A percentile compares a stretch with the other conserved stretches of the same genome.
Conservation (phyloP, 2,888 invertebrate genomes). For the Coelinius sp. region DNA sequence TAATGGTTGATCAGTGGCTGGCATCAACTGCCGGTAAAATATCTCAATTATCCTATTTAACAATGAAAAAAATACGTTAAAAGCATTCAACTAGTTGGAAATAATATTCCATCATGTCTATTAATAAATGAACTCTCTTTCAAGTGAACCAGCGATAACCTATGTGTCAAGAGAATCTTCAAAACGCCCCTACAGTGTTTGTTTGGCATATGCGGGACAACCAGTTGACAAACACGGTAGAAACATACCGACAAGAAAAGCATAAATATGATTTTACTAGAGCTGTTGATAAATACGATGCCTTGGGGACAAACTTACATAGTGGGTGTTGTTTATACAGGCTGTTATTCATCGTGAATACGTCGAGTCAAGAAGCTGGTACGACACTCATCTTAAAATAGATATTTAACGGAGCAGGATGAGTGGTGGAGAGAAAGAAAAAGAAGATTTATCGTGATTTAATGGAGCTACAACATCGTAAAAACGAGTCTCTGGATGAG, state of each 20-base stretch:
- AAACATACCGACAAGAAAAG: constrained; percentile 38
- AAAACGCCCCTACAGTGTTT: too few species aligned
- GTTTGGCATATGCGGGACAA: constrained; percentile 59
- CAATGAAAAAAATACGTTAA: not conserved
- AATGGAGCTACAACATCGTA: constrained; percentile 64
- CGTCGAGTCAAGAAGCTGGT: constrained; percentile 27
- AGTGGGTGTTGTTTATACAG: constrained; percentile 48
- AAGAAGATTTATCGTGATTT: constrained; percentile 63
- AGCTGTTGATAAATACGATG: constrained; percentile 36
- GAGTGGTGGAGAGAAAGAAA: constrained; percentile 6
- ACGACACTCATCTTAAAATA: constrained; percentile 27
- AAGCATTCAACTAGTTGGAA: not conserved
- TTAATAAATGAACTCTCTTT: not conserved
- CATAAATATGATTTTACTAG: constrained; percentile 16
- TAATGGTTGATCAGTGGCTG: too few species aligned
- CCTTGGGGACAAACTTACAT: constrained; percentile 45
- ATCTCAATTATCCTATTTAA: too few species aligned
- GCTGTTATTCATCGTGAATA: constrained; percentile 47
- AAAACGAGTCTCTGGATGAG: constrained; percentile 59
- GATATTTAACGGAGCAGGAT: constrained; percentile 24
- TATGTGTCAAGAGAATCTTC: constrained; percentile 12
- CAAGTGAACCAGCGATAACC: not conserved
- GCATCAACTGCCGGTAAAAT: too few species aligned
- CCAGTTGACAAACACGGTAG: constrained; percentile 64
- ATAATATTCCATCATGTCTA: not conserved